A percentile compares a stretch with the other conserved stretches of the same genome.
These are phyloP conservation scores for Zaprionus gabonicus DNA, from an alignment of 1,140 invertebrate species.

Conservation along the genomic window DNA sequence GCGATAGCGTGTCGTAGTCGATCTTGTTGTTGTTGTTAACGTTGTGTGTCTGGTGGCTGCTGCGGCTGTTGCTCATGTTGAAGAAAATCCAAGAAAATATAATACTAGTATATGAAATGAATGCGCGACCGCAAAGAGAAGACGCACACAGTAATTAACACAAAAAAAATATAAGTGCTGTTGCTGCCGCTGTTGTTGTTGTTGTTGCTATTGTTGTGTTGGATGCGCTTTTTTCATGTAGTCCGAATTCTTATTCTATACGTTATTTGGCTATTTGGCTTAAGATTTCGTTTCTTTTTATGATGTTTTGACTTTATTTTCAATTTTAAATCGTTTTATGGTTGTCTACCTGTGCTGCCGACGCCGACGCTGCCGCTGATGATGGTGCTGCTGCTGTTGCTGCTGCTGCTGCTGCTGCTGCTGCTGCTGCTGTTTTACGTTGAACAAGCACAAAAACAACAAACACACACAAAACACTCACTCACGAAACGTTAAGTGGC, in stretches of 20 bases:
- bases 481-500: conserved; percentile 64
- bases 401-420: conserved; percentile 18
- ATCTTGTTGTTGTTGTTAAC: conserved; percentile 27
- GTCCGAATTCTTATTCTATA: conserved; percentile 53
- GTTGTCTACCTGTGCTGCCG: conserved; percentile 67
- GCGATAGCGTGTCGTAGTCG: conserved; percentile 30
- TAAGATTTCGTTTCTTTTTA: conserved; percentile 40
- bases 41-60: conserved; percentile 34
- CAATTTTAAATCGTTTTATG: conserved; percentile 65
- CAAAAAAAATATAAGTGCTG: conserved; percentile 55
- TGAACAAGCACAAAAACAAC: conserved; percentile 72
- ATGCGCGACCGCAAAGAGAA: conserved; percentile 70
- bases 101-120: conserved; percentile 71
- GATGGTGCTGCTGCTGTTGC: conserved; percentile 14
- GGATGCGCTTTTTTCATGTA: conserved; percentile 47
- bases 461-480: conserved; percentile 48
- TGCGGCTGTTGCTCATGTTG: conserved; percentile 41
- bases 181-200: conserved; percentile 36
- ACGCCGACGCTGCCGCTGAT: conserved; percentile 22
- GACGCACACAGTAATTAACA: conserved; percentile 75
- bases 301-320: conserved; percentile 33
- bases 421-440: conserved; percentile 55
- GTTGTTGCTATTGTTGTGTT: conserved; percentile 24
- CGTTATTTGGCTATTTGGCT: conserved; percentile 27
- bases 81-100: conserved; percentile 72